Base-by-base conservation (phyloP, 2,797 vertebrate genomes). In the Sylvilagus floridanus region DNA sequence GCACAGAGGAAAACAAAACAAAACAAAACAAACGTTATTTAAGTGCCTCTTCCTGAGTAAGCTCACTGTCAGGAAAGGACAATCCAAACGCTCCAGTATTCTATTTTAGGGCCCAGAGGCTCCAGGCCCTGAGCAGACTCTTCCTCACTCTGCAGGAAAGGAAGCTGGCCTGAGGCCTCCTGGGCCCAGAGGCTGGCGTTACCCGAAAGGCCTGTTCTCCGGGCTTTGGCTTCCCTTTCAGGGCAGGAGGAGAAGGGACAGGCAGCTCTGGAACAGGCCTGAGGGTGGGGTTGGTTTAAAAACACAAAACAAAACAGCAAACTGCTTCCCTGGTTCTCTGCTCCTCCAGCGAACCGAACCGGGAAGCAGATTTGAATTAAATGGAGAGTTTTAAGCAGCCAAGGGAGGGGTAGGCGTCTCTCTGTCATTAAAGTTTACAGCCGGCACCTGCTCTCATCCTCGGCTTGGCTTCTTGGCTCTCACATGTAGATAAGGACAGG, bases 11-110 rank as follows among this genome's bases (percentile, higher is more conserved):
- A 76, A 84, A 71, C 57, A 91, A 79, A 81, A 13, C 3, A 50
- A 77, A 90, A 95, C 79, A 95, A 71, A 87, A 16, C 54, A 57
- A 57, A 63, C 77, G 90, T 93, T 92, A 94, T 96, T 91, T 91
- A 96, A 96, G 88, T 75, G 96, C 73, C 65, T 97, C 95, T 97
- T 97, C 97, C 97, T 96, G 97, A 93, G 60, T 91, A 62, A 79
- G 94, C 92, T 93, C 92, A 79, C 93, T 83, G 88, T 96, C 96
- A 96, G 97, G 96, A 97, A 97, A 96, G 93, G 96, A 97, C 92
- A 96, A 96, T 96, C 96, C 91, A 94, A 87, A 90, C 0, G 77
- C 92, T 97, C 92, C 69, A 83, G 88, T 72, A 83, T 88, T 96
- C 97, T 97, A 96, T 97, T 97, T 97, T 97, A 86, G 95, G 91